Conservation (phyloP, 1,140 invertebrate species). For the Ylistrum balloti region DNA sequence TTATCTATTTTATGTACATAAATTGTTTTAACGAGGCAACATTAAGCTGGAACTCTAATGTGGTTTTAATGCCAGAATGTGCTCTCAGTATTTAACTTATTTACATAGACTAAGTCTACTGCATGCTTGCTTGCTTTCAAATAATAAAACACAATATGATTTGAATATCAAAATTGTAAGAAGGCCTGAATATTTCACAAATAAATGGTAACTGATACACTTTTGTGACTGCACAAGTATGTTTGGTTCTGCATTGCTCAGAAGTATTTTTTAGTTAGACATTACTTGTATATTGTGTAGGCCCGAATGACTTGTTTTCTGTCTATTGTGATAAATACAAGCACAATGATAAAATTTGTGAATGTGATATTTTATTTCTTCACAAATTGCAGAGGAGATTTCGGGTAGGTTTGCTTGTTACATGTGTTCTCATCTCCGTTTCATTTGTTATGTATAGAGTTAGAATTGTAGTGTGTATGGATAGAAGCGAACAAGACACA, state of each 20-base stretch:
- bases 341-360: neutral
- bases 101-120: no score
- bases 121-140: no score
- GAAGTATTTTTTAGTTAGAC: neutral
- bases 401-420: conserved; percentile 16
- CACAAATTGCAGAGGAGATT: conserved; percentile 24
- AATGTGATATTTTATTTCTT: neutral
- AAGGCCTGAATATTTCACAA: no score
- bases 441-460: neutral
- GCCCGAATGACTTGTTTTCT: neutral
- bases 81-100: no score
- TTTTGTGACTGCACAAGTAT: neutral
- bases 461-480: neutral
- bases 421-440: neutral
- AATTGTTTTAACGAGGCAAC: no score
- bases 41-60: no score
- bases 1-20: no score
- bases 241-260: neutral
- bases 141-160: no score
- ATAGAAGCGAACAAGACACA: no score
- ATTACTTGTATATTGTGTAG: neutral
- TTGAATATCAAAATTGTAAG: no score
- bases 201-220: no score
- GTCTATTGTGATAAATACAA: neutral
- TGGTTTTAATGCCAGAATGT: no score